Conservation (phyloP, 2,888 invertebrate species). For the Catocala fraxini region DNA sequence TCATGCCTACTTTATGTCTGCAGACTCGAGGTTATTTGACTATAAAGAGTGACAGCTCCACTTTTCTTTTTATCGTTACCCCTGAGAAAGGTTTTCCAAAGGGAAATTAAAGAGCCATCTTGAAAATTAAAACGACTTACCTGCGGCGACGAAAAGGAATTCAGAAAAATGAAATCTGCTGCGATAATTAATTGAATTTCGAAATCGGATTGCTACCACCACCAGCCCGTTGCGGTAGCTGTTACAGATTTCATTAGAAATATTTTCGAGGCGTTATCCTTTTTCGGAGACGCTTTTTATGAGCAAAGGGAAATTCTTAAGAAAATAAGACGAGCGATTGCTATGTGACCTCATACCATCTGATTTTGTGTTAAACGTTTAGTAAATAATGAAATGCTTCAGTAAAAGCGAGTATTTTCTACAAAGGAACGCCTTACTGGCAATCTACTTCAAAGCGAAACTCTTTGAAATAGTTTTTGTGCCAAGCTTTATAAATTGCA, state of each 20-base stretch:
- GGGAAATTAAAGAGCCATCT: neutral
- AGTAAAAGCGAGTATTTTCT: slow-evolving; percentile 1
- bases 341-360: neutral
- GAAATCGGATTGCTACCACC: neutral
- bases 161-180: slow-evolving; percentile 5
- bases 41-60: too few relatives aligned
- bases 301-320: neutral
- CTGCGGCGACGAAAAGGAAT: neutral
- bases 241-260: neutral
- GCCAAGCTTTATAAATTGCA: too few relatives aligned
- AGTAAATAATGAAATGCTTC: slow-evolving; percentile 7
- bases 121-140: neutral
- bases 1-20: too few relatives aligned
- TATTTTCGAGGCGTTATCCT: neutral
- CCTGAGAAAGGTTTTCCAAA: neutral
- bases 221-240: neutral
- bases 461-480: too few relatives aligned
- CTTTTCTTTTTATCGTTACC: neutral
- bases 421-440: slow-evolving; percentile 8
- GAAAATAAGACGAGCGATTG: slow-evolving; percentile 1
- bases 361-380: neutral
- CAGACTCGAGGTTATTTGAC: too few relatives aligned
- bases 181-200: slow-evolving; percentile 8
- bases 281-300: neutral
- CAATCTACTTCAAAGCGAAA: too few relatives aligned